Base-by-base conservation (phyloP, 2,113 vertebrate genomes). In the Arenaria interpres region DNA sequence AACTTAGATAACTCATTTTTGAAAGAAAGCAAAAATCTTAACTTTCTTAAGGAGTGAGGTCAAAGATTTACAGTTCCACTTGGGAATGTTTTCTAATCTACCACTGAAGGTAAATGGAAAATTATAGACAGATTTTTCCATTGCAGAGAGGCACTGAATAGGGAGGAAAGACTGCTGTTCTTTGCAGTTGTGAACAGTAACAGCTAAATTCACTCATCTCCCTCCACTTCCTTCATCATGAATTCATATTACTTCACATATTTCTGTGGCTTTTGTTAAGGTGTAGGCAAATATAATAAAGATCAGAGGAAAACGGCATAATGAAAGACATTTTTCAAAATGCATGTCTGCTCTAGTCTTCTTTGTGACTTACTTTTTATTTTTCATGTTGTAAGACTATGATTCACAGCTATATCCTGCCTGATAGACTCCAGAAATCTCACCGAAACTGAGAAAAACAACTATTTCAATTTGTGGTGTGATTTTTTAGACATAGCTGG, bases 101-200 rank as follows among this genome's bases (percentile, higher is more conserved):
- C 45, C 66, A 68, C 89, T 96, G 85, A 74, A 82, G 54, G 85
- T 69, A 95, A 97, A 93, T 83, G 96, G 96, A 96, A 97, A 97
- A 95, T 85, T 90, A 94, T 62, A 95, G 81, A 80, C 51, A 88
- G 79, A 35, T 53, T 88, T 97, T 97, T 96, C 87, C 60, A 60
- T 86, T 91, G 43, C 66, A 85, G 77, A 85, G 17, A 71, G 84
- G 56, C n/a, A 19, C 64, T 14, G 33, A 89, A 78, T 7, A 85
- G 39, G 43, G 60, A 91, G 35, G 43, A 91, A 89, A 89, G 23
- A 32, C 28, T 88, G 50, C 51, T 68, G 39, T 59, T 92, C 69
- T 78, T 62, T 82, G 39, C 57, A 88, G 53, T 53, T 86, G 20
- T 56, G n/a, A 72, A 60, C 39, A 94, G 45, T 37, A 57, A 69